phyloP scores from a whole-genome alignment of 2,113 vertebrate genomes.

The Phrynosoma platyrhinos region DNA sequence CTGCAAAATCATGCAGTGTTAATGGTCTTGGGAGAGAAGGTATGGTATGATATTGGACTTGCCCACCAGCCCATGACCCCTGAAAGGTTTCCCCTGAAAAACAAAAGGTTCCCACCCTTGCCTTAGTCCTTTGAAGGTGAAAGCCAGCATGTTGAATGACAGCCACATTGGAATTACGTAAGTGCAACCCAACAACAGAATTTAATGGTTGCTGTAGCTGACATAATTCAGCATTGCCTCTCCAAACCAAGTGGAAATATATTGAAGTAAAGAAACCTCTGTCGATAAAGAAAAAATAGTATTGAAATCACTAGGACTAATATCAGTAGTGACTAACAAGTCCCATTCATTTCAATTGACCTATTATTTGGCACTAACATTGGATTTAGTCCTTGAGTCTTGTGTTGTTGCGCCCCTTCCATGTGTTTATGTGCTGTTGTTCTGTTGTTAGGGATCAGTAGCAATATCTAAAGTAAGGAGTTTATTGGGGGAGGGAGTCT shows the following conservation, averaged over 20 bases:
- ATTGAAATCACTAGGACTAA: no score
- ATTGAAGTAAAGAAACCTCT: not conserved
- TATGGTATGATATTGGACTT: no score
- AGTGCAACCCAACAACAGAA: not conserved
- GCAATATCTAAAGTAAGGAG: not conserved
- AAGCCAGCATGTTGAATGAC: not conserved
- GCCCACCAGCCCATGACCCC: not conserved
- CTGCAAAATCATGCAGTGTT: no score
- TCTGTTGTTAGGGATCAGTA: not conserved
- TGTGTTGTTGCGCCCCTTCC: not conserved
- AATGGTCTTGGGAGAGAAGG: no score
- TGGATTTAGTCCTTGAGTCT: no score
- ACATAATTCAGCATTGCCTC: not conserved
- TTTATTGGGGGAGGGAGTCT: not conserved
- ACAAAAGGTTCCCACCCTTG: not conserved
- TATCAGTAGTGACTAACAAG: no score
- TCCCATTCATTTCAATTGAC: no score
- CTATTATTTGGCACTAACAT: no score
- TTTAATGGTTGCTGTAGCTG: not conserved
- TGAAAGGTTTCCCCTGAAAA: not conserved
- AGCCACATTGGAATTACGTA: no score
- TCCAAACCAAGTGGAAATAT: not conserved
- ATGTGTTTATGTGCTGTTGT: not conserved
- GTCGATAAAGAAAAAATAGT: no score
- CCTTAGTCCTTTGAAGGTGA: not conserved